These are phyloP conservation scores for Parauchenoglanis ngamensis DNA, from an alignment of 2,797 vertebrate species.

Conservation along the genomic window DNA sequence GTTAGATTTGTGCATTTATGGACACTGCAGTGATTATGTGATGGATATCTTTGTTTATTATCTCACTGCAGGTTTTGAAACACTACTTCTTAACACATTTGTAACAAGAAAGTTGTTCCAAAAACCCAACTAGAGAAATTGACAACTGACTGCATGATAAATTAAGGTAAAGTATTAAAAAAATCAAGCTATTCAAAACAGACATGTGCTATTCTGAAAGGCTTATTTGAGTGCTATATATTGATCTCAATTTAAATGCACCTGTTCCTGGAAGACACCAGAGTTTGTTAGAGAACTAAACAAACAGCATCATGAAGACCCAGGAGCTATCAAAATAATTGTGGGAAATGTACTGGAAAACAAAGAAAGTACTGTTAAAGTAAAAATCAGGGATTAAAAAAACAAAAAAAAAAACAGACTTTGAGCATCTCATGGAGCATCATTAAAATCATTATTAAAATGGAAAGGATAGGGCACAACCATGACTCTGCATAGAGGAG, in stretches of 20 bases:
- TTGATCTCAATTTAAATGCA: neutral
- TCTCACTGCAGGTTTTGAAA: neutral
- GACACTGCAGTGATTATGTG: neutral
- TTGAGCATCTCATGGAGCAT: neutral
- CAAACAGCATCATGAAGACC: neutral
- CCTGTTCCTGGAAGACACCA: neutral
- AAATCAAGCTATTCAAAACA: neutral
- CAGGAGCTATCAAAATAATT: neutral
- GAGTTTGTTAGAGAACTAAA: neutral
- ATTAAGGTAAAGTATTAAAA: neutral
- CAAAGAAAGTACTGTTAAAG: neutral
- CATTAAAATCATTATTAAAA: neutral
- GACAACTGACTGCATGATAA: neutral
- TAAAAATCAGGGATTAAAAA: neutral
- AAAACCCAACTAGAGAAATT: neutral
- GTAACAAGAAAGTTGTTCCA: neutral
- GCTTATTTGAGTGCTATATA: neutral
- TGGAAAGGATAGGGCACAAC: neutral
- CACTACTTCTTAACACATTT: neutral
- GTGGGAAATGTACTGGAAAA: neutral
- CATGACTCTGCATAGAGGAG: neutral
- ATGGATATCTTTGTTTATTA: neutral
- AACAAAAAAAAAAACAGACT: neutral
- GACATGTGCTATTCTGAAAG: neutral
- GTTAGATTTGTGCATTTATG: neutral